Base-by-base conservation (phyloP, 1,140 invertebrate genomes). In the Cotesia chilonis region DNA sequence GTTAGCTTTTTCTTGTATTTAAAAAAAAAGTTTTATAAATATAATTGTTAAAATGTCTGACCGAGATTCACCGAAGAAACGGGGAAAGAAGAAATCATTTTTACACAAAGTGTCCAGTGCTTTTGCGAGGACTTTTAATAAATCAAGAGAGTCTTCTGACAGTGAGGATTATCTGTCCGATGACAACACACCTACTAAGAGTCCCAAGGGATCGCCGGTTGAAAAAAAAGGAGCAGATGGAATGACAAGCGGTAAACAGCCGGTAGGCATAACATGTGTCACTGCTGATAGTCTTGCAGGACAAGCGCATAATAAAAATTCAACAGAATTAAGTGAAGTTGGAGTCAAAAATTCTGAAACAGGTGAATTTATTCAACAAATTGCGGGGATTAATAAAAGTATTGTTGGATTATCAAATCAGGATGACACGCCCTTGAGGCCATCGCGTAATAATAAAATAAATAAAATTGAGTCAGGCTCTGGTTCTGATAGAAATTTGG, bases 31-130 rank as follows among this genome's bases (percentile, higher is more conserved):
- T 47, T 47, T 47, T 9, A 47, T 47, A 9, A 47, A 47, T 47
- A 47, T 47, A 47, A 6, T 47, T 47, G 20, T 37, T 14, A 76
- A 70, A 72, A 79, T 80, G 76, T 68, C 75, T n/a, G 71, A 68
- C 41, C 10, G 4, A 4, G 35, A 35, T 28, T 4, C 35, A 41
- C 38, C 20, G 54, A 73, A 65, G 1, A 76, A 76, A 17, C 54
- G 4, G n/a, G 80, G 71, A 35, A 84, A 80, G 72, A 74, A 54
- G 60, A 80, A 73, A n/a, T 81, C 75, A 20, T 77, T 82, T 57
- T 37, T 81, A 4, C 17, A 70, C 12, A 80, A 75, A 68, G 37
- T 84, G 7, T 64, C 71, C n/a, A 6, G 65, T 10, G 35, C 55
- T 20, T 77, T 81, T 66, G 52, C 52, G 6, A 64, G 10, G 5